Conservation (phyloP, 2,113 vertebrate species). For the Psilopogon haemacephalus region DNA sequence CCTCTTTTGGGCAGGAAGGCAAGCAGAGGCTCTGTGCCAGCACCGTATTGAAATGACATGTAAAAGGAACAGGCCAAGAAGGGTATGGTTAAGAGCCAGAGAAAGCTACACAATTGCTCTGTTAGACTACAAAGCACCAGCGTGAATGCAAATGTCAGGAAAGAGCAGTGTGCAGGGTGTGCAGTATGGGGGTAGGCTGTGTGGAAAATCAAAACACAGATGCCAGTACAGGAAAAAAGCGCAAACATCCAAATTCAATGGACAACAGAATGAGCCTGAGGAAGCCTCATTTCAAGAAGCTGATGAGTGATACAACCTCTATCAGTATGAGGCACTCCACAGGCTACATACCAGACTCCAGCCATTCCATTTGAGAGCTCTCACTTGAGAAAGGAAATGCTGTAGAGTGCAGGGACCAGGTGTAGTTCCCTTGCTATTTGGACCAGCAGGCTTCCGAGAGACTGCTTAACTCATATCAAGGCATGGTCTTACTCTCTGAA, state of each 20-base stretch:
- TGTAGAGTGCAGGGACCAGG: not conserved
- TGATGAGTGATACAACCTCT: not conserved
- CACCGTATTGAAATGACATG: not conserved
- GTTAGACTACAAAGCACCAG: constrained; percentile 9
- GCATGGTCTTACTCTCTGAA: not conserved
- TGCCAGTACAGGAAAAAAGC: not conserved
- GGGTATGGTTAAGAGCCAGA: not conserved
- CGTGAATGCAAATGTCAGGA: not conserved
- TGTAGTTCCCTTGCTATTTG: not conserved
- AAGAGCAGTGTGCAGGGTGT: not conserved
- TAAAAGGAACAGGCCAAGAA: not conserved
- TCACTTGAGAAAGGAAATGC: not conserved
- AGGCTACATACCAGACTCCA: not conserved
- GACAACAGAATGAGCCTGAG: not conserved
- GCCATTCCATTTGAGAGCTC: not conserved
- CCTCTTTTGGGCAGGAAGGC: not conserved
- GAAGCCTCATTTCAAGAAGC: constrained; percentile 15
- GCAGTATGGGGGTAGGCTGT: not conserved
- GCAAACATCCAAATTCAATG: not conserved
- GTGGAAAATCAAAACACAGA: not conserved
- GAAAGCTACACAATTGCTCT: not conserved
- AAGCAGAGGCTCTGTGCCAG: not conserved
- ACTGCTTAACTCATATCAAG: not conserved
- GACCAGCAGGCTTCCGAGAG: not conserved
- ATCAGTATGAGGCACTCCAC: not conserved